Evolutionary conservation across 2,797 vertebrate genomes (phyloP), one percentile per base, ranked within the genome.

Genomic region (Denticeps clupeoides): DNA sequence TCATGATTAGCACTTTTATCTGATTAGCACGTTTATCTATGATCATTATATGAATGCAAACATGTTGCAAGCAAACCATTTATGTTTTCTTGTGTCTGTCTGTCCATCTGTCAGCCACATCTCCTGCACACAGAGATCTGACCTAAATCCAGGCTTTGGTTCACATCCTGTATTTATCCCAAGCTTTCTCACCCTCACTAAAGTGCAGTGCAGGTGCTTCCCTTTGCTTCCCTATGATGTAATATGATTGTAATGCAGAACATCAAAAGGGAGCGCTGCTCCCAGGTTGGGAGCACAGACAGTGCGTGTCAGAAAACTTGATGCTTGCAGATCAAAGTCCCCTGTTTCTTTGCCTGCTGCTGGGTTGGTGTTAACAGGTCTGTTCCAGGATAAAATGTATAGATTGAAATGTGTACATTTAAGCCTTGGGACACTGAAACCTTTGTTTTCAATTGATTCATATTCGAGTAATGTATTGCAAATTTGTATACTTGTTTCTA

Each of bases 161-260:
- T 15, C 19, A 12, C 28, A 2, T n/a, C 24, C 21, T 29, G 18
- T 37, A 15, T 21, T 19, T 49, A 51, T 50, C 25, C 33, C 35
- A 8, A 22, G 19, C 49, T 43, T 12, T 45, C 45, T 13, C 24
- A n/a, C 23, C 46, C 21, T 43, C 41, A 48, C 45, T 7, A 7
- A 32, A 32, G 15, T 35, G 32, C 35, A 58, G 29, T 41, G 54
- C 60, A 60, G 55, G 60, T 63, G 58, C 60, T 60, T 49, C 32
- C 41, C 48, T 50, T 42, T 45, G 32, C 45, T 27, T 24, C 26
- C 35, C 48, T 37, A 55, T 67, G 65, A 67, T 67, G 65, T 57
- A 64, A 67, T 62, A 43, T 35, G 51, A 57, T 48, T 47, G 59
- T 59, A 67, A 67, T 42, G 45, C 52, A 54, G 48, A 61, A 62